Conservation (phyloP, 2,113 vertebrate genomes). For the Phodopus roborovskii region DNA sequence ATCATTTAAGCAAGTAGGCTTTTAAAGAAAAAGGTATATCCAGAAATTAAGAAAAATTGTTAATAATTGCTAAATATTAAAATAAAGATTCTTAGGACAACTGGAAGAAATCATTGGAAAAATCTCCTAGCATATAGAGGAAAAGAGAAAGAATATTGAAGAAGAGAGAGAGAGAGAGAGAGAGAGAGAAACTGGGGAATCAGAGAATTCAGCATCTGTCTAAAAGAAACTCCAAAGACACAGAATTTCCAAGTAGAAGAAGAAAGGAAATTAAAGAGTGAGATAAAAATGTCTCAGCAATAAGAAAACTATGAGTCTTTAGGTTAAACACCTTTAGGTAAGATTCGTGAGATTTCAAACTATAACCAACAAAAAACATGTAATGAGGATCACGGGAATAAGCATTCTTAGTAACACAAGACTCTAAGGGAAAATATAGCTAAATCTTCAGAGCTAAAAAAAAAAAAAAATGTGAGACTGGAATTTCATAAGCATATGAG, state of each 20-base stretch:
- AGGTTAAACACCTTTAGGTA: background rate
- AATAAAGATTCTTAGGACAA: constrained; percentile 27
- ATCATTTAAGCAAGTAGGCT: background rate
- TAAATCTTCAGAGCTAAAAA: background rate
- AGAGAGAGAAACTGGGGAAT: background rate
- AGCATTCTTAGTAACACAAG: background rate
- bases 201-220: background rate
- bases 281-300: background rate
- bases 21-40: background rate
- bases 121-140: background rate
- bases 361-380: background rate
- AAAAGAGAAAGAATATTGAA: background rate
- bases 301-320: background rate
- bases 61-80: constrained; percentile 10
- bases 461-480: background rate
- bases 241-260: background rate
- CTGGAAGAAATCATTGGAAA: background rate
- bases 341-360: background rate
- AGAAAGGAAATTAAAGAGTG: background rate
- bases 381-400: background rate
- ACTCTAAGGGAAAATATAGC: background rate
- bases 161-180: background rate
- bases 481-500: background rate
- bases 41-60: background rate
- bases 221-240: background rate